Base-by-base conservation (phyloP, 2,113 vertebrate species). In the Hoplias malabaricus region DNA sequence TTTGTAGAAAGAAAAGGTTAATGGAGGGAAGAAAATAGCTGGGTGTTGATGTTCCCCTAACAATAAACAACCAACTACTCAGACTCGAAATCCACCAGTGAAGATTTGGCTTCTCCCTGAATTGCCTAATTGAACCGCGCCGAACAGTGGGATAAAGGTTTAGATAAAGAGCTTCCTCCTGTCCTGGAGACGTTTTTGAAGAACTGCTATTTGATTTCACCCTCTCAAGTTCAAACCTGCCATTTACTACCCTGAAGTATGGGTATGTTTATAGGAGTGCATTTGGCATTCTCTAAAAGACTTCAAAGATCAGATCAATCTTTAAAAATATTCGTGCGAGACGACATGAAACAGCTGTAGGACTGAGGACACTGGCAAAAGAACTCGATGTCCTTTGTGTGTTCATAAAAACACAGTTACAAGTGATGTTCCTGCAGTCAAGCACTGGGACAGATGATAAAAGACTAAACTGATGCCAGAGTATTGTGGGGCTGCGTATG, bases 1-100 rank as follows among this genome's bases (percentile, higher is more conserved):
- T 59, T 70, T 78, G 75, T 48, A 29, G 57, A 33, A 34, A 36
- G 5, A 50, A 19, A 9, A 80, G 43, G 31, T 43, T 43, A 53
- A 62, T 69, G 42, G 33, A 29, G 56, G 57, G 33, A 48, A 29
- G 29, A 25, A 33, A 19, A 16, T 50, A 63, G 56, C 59, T 29
- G 13, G 9, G 31, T 9, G 16, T 21, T 63, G 59, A 63, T 36
- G 31, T 10, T 63, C n/a, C 9, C 59, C 21, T 36, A 36, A 63
- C 59, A 63, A 33, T 33, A 19, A 19, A 63, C 34, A 36, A 63
- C 14, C 31, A 6, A n/a, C 48, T 8, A 19, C 29, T 62, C 31
- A 62, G 19, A 19, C 56, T n/a, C 29, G 34, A 50, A 5, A n/a
- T 50, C 5, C 21, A 63, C 33, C 33, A 36, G 5, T 23, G 23